Evolutionary conservation across 2,888 invertebrate species (phyloP), one percentile per base, ranked within the genome.

Genomic region (Hydraecia micacea): DNA sequence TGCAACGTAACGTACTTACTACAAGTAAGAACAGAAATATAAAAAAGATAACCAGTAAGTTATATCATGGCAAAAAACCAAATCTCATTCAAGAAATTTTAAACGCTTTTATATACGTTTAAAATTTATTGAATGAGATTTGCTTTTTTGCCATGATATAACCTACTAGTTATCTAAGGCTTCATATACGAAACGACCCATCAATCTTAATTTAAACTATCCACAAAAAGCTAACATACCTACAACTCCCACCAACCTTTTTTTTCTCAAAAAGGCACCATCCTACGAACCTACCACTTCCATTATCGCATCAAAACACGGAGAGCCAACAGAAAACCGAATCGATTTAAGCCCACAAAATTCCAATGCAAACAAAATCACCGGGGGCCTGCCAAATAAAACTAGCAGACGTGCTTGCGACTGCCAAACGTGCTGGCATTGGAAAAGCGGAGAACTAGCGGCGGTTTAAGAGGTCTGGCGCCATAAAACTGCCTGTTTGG

Each of bases 401-500:
- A 93, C 91, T 92, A 90, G 88, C 91, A 91, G 91, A 90, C 92
- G 92, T 92, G 93, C 93, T 91, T 87, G 89, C 93, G 90, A 88
- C 92, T 91, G 92, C 93, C 93, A 94, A 95, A 95, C 95, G 88
- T 87, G 88, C 89, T 81, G 86, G 83, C 77, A 90, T 91, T 92
- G 92, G 93, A 92, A 94, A 94, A 94, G 93, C 94, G 95, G 94
- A 91, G 91, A 90, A 91, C 92, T 93, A 94, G 94, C 94, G 95
- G 94, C 94, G 92, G 92, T 94, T 96, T 89, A 95, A 95, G 94
- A 95, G 94, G 93, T 89, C 89, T 88, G 90, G 90, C 87, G 90
- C 93, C 91, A 92, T 95, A 95, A 94, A 94, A 94, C 91, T 91
- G 90, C 92, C 93, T 95, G 92, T 92, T 96, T 96, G 93, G 90